A percentile compares a stretch with the other conserved stretches of the same genome.
These are phyloP conservation scores for Baryphthengus martii DNA, from an alignment of 2,113 vertebrate genomes.

Conservation along the genomic window DNA sequence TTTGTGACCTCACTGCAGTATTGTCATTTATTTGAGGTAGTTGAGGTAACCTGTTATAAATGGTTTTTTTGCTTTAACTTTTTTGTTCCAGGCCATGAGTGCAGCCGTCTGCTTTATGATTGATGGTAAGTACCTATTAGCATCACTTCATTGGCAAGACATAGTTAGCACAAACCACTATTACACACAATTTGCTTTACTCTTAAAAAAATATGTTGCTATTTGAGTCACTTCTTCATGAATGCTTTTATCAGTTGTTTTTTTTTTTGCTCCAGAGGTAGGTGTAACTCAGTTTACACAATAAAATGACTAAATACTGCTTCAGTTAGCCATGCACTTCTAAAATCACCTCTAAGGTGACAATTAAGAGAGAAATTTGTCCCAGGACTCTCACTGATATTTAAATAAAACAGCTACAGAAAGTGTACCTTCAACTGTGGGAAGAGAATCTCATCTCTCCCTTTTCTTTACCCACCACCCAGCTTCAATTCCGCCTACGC, in stretches of 20 bases:
- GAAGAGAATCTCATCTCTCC: not conserved
- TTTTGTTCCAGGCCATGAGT: slow-evolving; percentile 90
- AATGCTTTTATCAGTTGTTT: not conserved
- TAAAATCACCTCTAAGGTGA: not conserved
- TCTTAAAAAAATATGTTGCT: not conserved
- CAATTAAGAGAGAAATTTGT: not conserved
- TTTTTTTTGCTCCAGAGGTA: not conserved
- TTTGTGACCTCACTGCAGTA: not conserved
- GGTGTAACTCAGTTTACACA: not conserved
- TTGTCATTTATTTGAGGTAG: not conserved
- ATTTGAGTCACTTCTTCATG: not conserved
- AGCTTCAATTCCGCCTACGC: slow-evolving; percentile 85
- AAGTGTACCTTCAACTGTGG: not conserved
- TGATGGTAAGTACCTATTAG: slow-evolving; percentile 80
- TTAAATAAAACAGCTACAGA: not conserved
- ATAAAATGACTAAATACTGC: not conserved
- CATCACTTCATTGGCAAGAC: not conserved
- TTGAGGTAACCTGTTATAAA: not conserved
- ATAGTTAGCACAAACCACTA: not conserved
- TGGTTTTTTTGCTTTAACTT: not conserved
- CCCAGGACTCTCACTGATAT: not conserved
- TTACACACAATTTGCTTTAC: not conserved
- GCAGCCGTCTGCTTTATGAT: slow-evolving; percentile 98
- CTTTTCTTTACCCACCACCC: not conserved
- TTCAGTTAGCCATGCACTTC: not conserved